phyloP scores from a whole-genome alignment of 2,113 vertebrate genomes.

The Candoia aspera region DNA sequence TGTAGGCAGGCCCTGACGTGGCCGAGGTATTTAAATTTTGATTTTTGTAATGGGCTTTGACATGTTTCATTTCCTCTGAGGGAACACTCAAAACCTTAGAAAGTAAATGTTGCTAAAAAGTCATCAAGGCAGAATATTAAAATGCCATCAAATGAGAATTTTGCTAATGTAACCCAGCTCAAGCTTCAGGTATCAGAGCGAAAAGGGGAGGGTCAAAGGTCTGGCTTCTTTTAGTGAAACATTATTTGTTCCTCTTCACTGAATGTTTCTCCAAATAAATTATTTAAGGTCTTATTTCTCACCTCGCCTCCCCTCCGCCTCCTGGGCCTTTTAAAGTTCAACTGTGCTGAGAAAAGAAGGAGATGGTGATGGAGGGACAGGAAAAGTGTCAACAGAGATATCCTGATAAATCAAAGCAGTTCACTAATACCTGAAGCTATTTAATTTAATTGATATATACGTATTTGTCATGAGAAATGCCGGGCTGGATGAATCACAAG shows the following conservation, averaged over 20 bases:
- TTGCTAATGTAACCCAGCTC: conserved; percentile 96
- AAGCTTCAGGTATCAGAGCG: conserved; percentile 91
- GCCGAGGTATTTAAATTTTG: conserved; percentile 99
- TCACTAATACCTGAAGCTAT: neutral
- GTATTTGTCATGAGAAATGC: too few relatives aligned
- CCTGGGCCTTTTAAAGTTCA: conserved; percentile 90
- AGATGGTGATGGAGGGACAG: neutral
- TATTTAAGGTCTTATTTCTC: conserved; percentile 97
- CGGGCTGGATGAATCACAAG: too few relatives aligned
- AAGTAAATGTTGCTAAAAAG: conserved; percentile 99
- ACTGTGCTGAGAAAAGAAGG: conserved; percentile 65
- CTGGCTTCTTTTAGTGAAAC: conserved; percentile 94
- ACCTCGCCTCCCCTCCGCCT: conserved; percentile 58
- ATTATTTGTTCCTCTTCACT: conserved; percentile 99
- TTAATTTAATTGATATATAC: neutral
- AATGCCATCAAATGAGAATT: conserved; percentile 99
- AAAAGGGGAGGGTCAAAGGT: conserved; percentile 84
- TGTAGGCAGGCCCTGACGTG: conserved; percentile 92
- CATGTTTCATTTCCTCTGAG: conserved; percentile 99
- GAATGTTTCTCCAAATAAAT: conserved; percentile 98
- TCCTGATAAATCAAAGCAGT: conserved; percentile 34
- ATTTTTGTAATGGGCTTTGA: conserved; percentile 99
- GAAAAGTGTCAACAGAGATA: conserved; percentile 50
- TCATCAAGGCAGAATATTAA: conserved; percentile 99
- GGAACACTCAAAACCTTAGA: conserved; percentile 96